Evolutionary conservation across 1,140 invertebrate species (phyloP).

Genomic region (Dysdera silvatica): DNA sequence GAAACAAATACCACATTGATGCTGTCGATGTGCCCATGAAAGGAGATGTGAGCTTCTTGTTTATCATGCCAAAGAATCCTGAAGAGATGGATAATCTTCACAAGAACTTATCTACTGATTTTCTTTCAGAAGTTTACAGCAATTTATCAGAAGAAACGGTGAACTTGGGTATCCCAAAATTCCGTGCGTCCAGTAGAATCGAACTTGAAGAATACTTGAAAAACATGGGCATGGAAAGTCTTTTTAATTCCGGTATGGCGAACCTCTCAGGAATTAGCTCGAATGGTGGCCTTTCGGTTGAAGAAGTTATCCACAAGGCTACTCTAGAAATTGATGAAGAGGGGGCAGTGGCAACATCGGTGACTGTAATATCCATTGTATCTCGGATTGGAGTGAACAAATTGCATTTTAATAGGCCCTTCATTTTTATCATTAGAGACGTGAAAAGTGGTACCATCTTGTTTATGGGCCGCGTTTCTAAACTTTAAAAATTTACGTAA

Average conservation of each 20-base stretch:
- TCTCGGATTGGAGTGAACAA: background rate
- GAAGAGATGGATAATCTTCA: background rate
- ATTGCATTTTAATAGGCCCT: slow-evolving; percentile 57
- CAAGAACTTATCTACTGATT: background rate
- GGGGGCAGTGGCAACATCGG: slow-evolving; percentile 46
- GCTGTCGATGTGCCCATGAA: slow-evolving; percentile 65
- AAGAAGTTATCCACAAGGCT: slow-evolving; percentile 19
- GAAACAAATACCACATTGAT: slow-evolving; percentile 47
- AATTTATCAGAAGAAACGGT: background rate
- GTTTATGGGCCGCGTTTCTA: slow-evolving; percentile 38
- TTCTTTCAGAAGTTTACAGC: background rate
- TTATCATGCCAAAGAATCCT: slow-evolving; percentile 56
- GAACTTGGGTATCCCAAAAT: background rate
- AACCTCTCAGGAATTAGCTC: slow-evolving; percentile 51
- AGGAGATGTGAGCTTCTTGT: slow-evolving; percentile 56
- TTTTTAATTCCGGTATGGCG: slow-evolving; percentile 53
- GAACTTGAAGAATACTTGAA: background rate
- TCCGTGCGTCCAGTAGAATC: background rate
- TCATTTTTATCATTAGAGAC: slow-evolving; percentile 67
- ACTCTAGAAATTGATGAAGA: slow-evolving; percentile 42
- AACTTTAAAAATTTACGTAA: too few relatives aligned
- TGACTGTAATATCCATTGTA: slow-evolving; percentile 36
- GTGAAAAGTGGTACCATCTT: slow-evolving; percentile 36
- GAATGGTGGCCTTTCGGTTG: background rate
- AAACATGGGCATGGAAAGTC: slow-evolving; percentile 50